Conservation (phyloP, 2,797 vertebrate species). For the Apogon talboti region DNA sequence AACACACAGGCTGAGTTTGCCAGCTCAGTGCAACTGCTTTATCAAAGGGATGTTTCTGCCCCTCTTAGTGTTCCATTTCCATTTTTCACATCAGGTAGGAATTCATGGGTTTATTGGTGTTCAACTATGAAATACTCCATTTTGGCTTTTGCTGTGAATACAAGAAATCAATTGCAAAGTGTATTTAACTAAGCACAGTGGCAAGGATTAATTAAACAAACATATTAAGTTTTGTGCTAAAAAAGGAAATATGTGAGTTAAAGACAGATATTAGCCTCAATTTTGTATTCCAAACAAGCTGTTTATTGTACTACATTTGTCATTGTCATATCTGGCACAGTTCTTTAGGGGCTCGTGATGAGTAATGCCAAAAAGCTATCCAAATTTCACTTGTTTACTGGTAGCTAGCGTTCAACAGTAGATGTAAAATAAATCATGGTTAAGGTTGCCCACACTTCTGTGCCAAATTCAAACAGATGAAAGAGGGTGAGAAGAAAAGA, state of each 20-base stretch:
- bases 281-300: conserved; percentile 28
- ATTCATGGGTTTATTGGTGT: conserved; percentile 26
- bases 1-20: conserved; percentile 6
- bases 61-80: not conserved
- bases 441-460: conserved; percentile 22
- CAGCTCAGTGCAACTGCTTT: conserved; percentile 10
- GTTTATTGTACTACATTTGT: conserved; percentile 44
- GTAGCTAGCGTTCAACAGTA: conserved; percentile 24
- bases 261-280: conserved; percentile 3
- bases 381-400: conserved; percentile 51
- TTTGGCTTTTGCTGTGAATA: conserved; percentile 21
- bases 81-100: conserved; percentile 14
- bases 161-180: conserved; percentile 1
- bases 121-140: conserved; percentile 21
- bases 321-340: conserved; percentile 37
- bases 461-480: conserved; percentile 29
- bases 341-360: conserved; percentile 17
- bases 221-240: not conserved
- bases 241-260: not conserved
- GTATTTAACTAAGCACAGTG: conserved; percentile 20
- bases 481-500: conserved; percentile 18
- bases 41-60: conserved; percentile 18
- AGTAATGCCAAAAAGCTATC: conserved; percentile 20
- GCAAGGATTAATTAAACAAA: not conserved
- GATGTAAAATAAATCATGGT: conserved; percentile 51